A percentile compares a stretch with the other conserved stretches of the same genome.
phyloP scores from a whole-genome alignment of 1,140 invertebrate genomes.

The Phocides pigmalion region DNA sequence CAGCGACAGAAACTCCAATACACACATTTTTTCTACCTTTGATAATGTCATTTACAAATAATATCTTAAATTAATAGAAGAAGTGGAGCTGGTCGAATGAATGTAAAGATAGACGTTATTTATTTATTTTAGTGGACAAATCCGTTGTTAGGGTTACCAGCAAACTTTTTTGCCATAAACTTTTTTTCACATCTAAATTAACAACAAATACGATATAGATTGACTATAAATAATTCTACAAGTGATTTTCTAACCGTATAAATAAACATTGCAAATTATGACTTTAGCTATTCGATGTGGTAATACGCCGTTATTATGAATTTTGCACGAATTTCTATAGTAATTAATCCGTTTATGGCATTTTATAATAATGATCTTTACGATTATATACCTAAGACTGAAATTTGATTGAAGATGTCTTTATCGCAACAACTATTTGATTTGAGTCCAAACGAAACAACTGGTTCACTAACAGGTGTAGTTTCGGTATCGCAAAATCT shows the following conservation, averaged over 20 bases:
- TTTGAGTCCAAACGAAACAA: slow-evolving; percentile 22
- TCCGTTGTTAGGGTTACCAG: too few relatives aligned
- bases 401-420: neutral
- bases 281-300: neutral
- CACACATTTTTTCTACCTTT: too few relatives aligned
- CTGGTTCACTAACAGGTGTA: slow-evolving; percentile 50
- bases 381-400: neutral
- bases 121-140: too few relatives aligned
- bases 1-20: too few relatives aligned
- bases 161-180: too few relatives aligned
- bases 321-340: slow-evolving; percentile 2
- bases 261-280: neutral
- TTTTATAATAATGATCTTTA: neutral
- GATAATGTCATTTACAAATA: too few relatives aligned
- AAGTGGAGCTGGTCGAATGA: too few relatives aligned
- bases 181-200: too few relatives aligned
- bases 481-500: slow-evolving; percentile 68
- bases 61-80: too few relatives aligned
- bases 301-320: neutral
- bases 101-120: too few relatives aligned
- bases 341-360: neutral
- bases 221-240: too few relatives aligned
- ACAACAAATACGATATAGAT: too few relatives aligned
- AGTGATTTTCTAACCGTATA: neutral
- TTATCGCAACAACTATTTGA: slow-evolving; percentile 13